Conservation (phyloP, 2,797 vertebrate genomes). For the Tympanoctomys barrerae region DNA sequence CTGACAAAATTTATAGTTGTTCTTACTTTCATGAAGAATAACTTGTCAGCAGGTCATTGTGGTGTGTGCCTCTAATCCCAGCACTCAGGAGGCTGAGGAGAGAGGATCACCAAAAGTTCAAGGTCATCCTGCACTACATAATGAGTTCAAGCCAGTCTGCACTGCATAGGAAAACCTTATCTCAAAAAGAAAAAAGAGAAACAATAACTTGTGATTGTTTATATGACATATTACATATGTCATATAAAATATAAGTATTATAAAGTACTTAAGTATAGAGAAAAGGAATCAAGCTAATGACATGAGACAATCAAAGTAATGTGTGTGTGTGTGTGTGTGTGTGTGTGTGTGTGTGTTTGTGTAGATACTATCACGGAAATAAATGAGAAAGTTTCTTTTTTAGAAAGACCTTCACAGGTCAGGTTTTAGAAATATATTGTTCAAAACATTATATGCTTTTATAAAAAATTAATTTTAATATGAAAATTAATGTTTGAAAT, state of each 20-base stretch:
- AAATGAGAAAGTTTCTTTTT: background rate
- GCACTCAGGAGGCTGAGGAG: too few species aligned
- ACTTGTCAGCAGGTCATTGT: background rate
- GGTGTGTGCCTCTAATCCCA: too few species aligned
- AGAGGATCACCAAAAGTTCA: background rate
- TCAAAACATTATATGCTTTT: background rate
- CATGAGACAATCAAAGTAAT: background rate
- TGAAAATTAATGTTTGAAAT: background rate
- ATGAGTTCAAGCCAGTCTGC: background rate
- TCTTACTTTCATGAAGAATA: background rate
- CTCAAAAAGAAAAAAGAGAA: background rate
- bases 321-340: background rate
- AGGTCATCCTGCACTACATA: too few species aligned
- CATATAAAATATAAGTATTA: background rate
- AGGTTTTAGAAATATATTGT: background rate
- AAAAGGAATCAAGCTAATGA: background rate
- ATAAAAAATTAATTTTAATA: background rate
- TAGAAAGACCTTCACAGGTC: background rate
- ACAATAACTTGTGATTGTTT: background rate
- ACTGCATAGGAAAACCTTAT: background rate
- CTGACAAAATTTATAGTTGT: background rate
- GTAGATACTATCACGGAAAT: background rate
- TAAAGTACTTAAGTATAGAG: background rate
- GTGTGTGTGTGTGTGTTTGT: background rate
- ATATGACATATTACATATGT: too few species aligned